Percentiles rank a stretch among this genome's conserved stretches.
phyloP scores from a whole-genome alignment of 2,797 vertebrate genomes.

The Amniataba percoides region DNA sequence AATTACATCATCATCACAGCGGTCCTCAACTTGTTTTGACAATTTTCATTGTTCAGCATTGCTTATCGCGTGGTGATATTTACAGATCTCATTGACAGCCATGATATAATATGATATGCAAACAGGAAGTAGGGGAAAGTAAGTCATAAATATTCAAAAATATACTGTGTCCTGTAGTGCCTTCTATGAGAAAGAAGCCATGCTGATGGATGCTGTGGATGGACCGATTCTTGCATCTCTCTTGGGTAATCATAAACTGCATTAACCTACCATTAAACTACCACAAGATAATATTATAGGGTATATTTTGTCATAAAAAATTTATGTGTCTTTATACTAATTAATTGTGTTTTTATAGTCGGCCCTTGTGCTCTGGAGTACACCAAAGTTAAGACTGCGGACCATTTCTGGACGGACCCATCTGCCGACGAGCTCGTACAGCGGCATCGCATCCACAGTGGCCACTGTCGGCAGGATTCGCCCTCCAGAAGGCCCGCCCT shows the following conservation, averaged over 20 bases:
- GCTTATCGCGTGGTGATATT: not conserved
- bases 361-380: constrained; percentile 98
- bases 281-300: not conserved
- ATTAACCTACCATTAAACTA: not conserved
- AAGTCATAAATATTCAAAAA: not conserved
- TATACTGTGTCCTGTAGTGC: constrained; percentile 83
- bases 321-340: not conserved
- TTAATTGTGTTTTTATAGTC: constrained; percentile 81
- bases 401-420: constrained; percentile 99
- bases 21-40: not conserved
- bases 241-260: constrained; percentile 85
- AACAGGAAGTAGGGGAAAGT: constrained; percentile 3
- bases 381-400: constrained; percentile 97
- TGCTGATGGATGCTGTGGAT: constrained; percentile 95
- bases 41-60: not conserved
- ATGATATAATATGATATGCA: not conserved
- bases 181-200: constrained; percentile 97
- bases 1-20: not conserved
- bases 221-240: constrained; percentile 97
- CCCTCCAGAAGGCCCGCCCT: constrained; percentile 96
- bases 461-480: constrained; percentile 94
- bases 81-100: not conserved
- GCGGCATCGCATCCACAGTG: constrained; percentile 96
- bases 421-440: constrained; percentile 97
- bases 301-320: not conserved